phyloP scores from a whole-genome alignment of 2,113 vertebrate species.

The Physeter macrocephalus region DNA sequence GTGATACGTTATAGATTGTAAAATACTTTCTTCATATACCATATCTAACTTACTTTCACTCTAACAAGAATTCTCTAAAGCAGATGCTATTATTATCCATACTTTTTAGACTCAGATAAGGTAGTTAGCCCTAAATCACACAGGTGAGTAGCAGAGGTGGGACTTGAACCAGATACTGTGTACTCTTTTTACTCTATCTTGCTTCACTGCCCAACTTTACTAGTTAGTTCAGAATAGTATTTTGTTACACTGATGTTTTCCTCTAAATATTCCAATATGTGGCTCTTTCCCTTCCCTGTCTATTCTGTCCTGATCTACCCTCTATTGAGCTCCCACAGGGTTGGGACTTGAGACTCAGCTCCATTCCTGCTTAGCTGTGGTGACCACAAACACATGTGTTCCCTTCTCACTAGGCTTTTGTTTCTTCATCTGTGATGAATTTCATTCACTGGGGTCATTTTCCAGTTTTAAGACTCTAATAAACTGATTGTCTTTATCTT shows the following conservation, averaged over 20 bases:
- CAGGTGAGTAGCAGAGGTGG: not conserved
- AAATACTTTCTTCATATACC: not conserved
- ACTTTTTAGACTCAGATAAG: not conserved
- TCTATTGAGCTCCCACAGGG: not conserved
- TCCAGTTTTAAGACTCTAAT: not conserved
- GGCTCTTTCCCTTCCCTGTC: not conserved
- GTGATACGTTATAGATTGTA: not conserved
- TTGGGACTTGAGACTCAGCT: not conserved
- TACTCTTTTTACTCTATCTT: not conserved
- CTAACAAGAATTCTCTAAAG: not conserved
- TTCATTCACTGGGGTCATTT: not conserved
- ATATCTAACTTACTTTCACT: not conserved
- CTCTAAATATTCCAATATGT: not conserved
- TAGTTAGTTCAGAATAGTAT: not conserved
- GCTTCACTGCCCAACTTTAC: not conserved
- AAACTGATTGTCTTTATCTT: not conserved
- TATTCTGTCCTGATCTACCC: not conserved
- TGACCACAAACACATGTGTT: not conserved
- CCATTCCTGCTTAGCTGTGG: not conserved
- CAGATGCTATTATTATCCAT: not conserved
- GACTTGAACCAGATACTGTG: not conserved
- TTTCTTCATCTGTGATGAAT: not conserved
- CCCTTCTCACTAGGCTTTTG: not conserved
- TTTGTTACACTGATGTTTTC: not conserved
- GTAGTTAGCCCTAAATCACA: not conserved